Conservation (phyloP, 2,888 invertebrate genomes). For the Coelopa pilipes region DNA sequence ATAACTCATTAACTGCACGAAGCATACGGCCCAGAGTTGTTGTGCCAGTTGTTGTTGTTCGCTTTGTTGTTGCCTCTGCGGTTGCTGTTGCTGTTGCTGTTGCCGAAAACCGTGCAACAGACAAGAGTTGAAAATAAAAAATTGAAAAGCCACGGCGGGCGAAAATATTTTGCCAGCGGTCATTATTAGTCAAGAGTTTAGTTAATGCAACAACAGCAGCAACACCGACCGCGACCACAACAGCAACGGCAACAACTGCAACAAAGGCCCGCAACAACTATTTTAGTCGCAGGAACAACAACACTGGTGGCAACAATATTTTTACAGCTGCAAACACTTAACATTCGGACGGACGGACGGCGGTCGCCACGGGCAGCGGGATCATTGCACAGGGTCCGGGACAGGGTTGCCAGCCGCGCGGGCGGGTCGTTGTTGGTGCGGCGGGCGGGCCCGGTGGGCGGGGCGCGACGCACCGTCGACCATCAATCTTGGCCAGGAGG, state of each 20-base stretch:
- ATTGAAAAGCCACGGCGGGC: background rate
- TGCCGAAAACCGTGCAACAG: background rate
- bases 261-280: background rate
- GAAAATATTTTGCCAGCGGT: background rate
- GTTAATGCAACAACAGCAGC: conserved; percentile 14
- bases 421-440: background rate
- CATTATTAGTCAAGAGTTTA: conserved; percentile 3
- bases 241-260: background rate
- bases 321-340: conserved; percentile 37
- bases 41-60: background rate
- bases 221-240: background rate
- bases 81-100: background rate
- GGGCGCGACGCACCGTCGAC: conserved; percentile 25
- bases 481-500: conserved; percentile 29
- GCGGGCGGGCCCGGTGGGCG: background rate
- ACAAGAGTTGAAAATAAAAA: background rate
- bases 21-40: background rate
- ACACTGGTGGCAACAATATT: conserved; percentile 33
- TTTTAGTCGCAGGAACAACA: conserved; percentile 1
- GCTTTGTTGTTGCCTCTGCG: too few species aligned
- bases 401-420: background rate
- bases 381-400: background rate
- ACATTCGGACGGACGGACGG: background rate
- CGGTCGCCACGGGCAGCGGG: background rate
- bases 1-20: conserved; percentile 8